A percentile compares a stretch with the other conserved stretches of the same genome.
Evolutionary conservation across 2,888 invertebrate species (phyloP).

Genomic region (Plebejus anna): DNA sequence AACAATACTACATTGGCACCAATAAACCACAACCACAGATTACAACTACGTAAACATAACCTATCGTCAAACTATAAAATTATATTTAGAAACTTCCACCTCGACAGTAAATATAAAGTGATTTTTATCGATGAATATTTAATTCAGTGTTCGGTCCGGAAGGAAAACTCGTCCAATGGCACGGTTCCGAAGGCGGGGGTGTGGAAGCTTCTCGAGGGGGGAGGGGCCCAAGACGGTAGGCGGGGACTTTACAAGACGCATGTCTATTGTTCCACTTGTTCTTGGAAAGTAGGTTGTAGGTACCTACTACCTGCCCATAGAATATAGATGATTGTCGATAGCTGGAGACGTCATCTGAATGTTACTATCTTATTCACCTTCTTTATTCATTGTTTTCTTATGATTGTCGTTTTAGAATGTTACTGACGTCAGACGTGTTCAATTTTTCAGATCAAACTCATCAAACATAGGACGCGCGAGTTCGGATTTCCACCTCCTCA

Average conservation of each 20-base stretch:
- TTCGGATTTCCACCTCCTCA: not conserved
- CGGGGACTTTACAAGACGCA: conserved; percentile 45
- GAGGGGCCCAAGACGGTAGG: conserved; percentile 58
- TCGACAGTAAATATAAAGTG: not conserved
- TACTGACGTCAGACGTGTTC: not conserved
- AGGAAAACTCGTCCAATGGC: conserved; percentile 30
- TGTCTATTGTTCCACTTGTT: conserved; percentile 23
- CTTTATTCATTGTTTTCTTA: not conserved
- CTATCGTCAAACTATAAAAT: not conserved
- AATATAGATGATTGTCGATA: not conserved
- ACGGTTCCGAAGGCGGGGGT: conserved; percentile 51
- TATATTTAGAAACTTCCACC: not conserved
- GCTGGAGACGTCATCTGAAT: not conserved
- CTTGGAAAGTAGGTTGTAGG: conserved; percentile 19
- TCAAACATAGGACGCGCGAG: conserved; percentile 21
- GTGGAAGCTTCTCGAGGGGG: conserved; percentile 42
- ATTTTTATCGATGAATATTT: conserved; percentile 17
- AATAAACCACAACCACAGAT: not conserved
- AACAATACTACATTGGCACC: not conserved
- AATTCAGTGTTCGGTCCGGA: conserved; percentile 7
- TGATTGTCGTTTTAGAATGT: not conserved
- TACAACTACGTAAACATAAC: too few species aligned
- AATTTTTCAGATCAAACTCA: conserved; percentile 20
- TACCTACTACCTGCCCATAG: not conserved
- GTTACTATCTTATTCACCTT: not conserved